Conservation (phyloP, 2,888 invertebrate genomes). For the Hedychridium roseum region DNA sequence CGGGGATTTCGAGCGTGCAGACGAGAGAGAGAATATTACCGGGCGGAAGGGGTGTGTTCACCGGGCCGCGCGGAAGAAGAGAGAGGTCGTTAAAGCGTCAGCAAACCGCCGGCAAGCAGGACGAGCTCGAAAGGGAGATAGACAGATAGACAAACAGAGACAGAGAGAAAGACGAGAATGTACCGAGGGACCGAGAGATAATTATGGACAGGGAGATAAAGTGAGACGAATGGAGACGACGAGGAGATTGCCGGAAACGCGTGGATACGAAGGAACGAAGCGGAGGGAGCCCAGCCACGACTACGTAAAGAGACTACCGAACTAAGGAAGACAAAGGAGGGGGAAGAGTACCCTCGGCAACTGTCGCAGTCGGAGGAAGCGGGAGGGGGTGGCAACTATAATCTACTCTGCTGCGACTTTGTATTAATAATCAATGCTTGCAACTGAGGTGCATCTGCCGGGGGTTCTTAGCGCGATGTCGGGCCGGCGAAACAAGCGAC, state of each 20-base stretch:
- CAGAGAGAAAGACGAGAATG: too few species aligned
- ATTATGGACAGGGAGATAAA: not conserved
- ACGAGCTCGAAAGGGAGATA: not conserved
- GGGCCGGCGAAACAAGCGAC: not conserved
- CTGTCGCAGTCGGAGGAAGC: not conserved
- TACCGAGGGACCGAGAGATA: too few species aligned
- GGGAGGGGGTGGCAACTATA: constrained; percentile 4
- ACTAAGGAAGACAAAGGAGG: not conserved
- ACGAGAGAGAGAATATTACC: constrained; percentile 9
- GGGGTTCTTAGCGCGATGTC: not conserved
- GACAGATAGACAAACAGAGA: constrained; percentile 6
- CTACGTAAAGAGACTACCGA: too few species aligned
- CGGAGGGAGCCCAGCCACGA: not conserved
- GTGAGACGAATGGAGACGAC: not conserved
- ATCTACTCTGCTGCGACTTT: constrained; percentile 17
- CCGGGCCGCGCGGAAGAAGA: constrained; percentile 8
- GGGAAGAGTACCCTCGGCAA: not conserved
- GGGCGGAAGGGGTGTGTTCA: constrained; percentile 1
- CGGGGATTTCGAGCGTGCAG: constrained; percentile 27
- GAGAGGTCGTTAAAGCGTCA: too few species aligned
- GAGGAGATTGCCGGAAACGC: too few species aligned
- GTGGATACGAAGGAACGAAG: constrained; percentile 2
- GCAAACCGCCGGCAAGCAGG: too few species aligned
- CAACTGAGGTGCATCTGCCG: constrained; percentile 3
- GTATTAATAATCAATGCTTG: constrained; percentile 35